Base-by-base conservation (phyloP, 2,888 invertebrate genomes). In the Punctoribates punctum region DNA sequence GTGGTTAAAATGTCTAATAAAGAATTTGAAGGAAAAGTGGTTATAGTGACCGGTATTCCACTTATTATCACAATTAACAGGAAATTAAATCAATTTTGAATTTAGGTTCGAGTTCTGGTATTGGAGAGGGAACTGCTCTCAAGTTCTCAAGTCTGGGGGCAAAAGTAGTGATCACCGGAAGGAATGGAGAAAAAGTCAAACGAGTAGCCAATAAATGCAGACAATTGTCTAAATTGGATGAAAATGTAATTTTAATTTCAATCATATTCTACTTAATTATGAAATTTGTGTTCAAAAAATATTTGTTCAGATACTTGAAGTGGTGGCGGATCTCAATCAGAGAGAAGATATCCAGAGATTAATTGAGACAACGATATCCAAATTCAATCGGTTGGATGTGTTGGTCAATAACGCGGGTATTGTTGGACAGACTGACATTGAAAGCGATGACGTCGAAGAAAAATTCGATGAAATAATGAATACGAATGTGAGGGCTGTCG, bases 401-500 rank as follows among this genome's bases (percentile, higher is more conserved):
- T 48, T 73, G 48, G 73, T 73, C 46, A 73, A 73, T 42, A 73
- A 73, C 46, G 73, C 73, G 4, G 73, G 73, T 48, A 48, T 48
- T 13, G 29, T 42, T 54, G 46, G 20, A 17, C 51, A n/a, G 9
- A 46, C 73, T 4, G 20, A 23, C 20, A 48, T 27, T 20, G 48
- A 48, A 48, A 48, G 6, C 4, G 17, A 42, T 17, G 51, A 42
- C 20, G n/a, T 20, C 9, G 42, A 73, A 11, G 91, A 91, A 62
- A 94, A 96, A 82, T 96, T 90, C 82, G 96, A 98, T 83, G 87
- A 90, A 34, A 85, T 94, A 17, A 93, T 97, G 89, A 91, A 93
- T 81, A 89, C 91, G 0, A 98, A 98, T 84, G 90, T 95, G 0
- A 88, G 85, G 77, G 81, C 85, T 3, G 80, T 85, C 0, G 85